Percentiles rank a stretch among this genome's conserved stretches.
These are phyloP conservation scores for Cardiocondyla obscurior DNA, from an alignment of 1,140 invertebrate species.

Conservation along the genomic window DNA sequence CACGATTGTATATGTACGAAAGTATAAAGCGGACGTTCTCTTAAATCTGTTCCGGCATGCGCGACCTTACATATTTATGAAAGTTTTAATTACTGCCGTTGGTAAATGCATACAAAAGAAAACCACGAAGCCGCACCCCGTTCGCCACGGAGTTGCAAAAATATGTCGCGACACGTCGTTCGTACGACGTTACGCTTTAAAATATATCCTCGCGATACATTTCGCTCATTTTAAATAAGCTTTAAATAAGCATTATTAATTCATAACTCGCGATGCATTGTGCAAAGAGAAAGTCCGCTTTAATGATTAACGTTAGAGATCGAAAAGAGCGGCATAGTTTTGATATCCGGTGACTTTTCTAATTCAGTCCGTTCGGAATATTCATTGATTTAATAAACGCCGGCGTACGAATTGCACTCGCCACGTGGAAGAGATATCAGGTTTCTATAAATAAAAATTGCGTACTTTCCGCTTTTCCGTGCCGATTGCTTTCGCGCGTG, in stretches of 20 bases:
- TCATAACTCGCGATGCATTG: too few relatives aligned
- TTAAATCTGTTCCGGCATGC: conserved; percentile 12
- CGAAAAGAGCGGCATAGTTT: background rate
- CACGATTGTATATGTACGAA: conserved; percentile 16
- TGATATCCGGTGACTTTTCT: conserved; percentile 4
- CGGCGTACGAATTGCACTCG: background rate
- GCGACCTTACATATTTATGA: conserved; percentile 37
- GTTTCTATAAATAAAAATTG: conserved; percentile 36
- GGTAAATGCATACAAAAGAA: conserved; percentile 10
- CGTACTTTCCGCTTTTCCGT: conserved; percentile 21
- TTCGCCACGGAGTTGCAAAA: conserved; percentile 15
- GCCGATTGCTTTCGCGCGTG: conserved; percentile 31
- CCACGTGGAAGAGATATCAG: conserved; percentile 9
- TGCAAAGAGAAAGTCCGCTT: conserved; percentile 6
- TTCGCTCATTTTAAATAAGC: too few relatives aligned
- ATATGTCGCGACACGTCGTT: background rate
- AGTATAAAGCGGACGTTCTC: conserved; percentile 23
- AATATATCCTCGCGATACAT: background rate
- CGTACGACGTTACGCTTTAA: background rate
- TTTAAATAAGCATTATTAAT: too few relatives aligned
- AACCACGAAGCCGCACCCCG: conserved; percentile 10
- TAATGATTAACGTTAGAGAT: conserved; percentile 6
- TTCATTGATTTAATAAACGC: conserved; percentile 19
- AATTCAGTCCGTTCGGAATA: background rate
- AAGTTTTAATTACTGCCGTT: background rate